These are phyloP conservation scores for Noctua comes DNA, from an alignment of 2,888 invertebrate genomes.

Conservation along the genomic window DNA sequence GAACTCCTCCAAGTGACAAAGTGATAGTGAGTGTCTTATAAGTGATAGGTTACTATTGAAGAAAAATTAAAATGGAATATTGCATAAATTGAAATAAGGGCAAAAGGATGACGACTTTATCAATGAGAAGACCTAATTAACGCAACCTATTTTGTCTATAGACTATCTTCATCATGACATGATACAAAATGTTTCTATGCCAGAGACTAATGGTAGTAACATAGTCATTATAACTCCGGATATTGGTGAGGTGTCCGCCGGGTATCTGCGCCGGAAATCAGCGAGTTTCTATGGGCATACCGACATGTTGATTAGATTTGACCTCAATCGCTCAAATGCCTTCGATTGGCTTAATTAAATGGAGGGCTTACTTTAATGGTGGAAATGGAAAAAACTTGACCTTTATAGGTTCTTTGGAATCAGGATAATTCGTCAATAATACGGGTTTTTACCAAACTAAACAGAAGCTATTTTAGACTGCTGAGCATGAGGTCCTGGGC, in stretches of 20 bases:
- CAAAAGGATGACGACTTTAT: not conserved
- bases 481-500: too few relatives aligned
- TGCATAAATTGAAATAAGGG: not conserved
- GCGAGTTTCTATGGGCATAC: slow-evolving; percentile 33
- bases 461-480: not conserved
- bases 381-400: not conserved
- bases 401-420: not conserved
- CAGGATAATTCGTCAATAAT: too few relatives aligned
- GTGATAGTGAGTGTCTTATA: too few relatives aligned
- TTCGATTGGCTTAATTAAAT: slow-evolving; percentile 16
- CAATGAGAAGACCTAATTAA: not conserved
- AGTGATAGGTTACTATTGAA: not conserved
- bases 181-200: slow-evolving; percentile 34
- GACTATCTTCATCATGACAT: slow-evolving; percentile 24
- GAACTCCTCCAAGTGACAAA: too few relatives aligned
- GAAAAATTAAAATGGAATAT: not conserved
- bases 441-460: not conserved
- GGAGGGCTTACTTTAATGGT: not conserved
- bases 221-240: slow-evolving; percentile 62
- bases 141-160: not conserved
- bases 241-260: slow-evolving; percentile 55
- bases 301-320: slow-evolving; percentile 49
- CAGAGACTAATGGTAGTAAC: slow-evolving; percentile 41
- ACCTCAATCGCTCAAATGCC: slow-evolving; percentile 22
- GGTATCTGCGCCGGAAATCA: slow-evolving; percentile 52